Evolutionary conservation across 2,888 invertebrate species (phyloP).

Genomic region (Escarpia spicata): DNA sequence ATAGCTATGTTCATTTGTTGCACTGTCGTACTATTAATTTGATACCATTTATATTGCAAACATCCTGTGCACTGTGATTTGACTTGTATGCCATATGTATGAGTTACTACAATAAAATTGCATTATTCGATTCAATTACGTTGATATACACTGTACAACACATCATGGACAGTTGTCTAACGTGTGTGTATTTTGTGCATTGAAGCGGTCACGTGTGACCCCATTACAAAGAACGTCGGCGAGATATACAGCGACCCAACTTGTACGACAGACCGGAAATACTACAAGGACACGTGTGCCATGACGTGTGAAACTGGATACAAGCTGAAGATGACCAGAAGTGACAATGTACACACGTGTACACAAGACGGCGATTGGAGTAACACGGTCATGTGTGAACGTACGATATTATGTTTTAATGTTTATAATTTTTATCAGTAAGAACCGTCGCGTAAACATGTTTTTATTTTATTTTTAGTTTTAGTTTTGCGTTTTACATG

Average conservation of each 20-base stretch:
- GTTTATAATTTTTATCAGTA: not conserved
- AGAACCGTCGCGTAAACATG: not conserved
- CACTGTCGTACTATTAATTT: no score
- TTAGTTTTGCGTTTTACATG: no score
- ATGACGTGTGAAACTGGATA: not conserved
- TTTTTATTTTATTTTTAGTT: no score
- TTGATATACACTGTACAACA: not conserved
- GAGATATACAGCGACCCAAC: not conserved
- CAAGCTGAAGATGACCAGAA: not conserved
- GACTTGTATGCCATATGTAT: no score
- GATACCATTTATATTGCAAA: no score
- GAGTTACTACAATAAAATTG: no score
- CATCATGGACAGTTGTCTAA: not conserved
- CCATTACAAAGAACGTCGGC: not conserved
- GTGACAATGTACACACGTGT: not conserved
- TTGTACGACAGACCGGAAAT: not conserved
- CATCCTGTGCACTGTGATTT: no score
- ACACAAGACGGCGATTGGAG: not conserved
- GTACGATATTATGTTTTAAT: not conserved
- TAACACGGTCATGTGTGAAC: not conserved
- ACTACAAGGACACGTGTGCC: not conserved
- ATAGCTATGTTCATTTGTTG: no score
- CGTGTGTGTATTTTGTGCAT: not conserved
- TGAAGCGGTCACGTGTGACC: not conserved
- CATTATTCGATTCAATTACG: not conserved